phyloP scores from a whole-genome alignment of 2,888 invertebrate genomes.

The Ormyrus labotus region DNA sequence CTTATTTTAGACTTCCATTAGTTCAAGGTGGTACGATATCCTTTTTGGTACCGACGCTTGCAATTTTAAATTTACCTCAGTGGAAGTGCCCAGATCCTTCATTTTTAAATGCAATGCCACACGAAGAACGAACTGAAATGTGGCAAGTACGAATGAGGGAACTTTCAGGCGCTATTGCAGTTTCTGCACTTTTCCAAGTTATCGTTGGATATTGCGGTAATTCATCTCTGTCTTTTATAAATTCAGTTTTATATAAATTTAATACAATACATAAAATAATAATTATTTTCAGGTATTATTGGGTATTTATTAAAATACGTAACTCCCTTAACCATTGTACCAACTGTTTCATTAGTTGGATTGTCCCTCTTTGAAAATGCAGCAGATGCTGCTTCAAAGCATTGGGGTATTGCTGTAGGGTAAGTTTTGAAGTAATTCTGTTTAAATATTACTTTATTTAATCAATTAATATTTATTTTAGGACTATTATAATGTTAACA shows the following conservation, averaged over 20 bases:
- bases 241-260: neutral
- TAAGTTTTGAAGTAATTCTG: constrained; percentile 66
- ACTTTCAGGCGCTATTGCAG: constrained; percentile 89
- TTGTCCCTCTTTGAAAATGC: constrained; percentile 90
- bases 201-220: constrained; percentile 79
- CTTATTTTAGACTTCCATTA: constrained; percentile 79
- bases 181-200: constrained; percentile 86
- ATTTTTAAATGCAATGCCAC: constrained; percentile 78
- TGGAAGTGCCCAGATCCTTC: constrained; percentile 83
- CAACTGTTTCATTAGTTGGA: constrained; percentile 89
- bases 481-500: constrained; percentile 85
- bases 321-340: constrained; percentile 89
- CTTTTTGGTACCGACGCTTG: constrained; percentile 87
- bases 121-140: constrained; percentile 78
- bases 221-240: neutral
- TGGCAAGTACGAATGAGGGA: constrained; percentile 89
- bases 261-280: neutral
- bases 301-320: constrained; percentile 86
- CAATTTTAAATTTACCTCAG: constrained; percentile 83
- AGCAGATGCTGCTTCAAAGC: constrained; percentile 86
- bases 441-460: neutral
- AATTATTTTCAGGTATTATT: constrained; percentile 79
- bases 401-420: constrained; percentile 91
- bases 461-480: constrained; percentile 69
- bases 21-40: constrained; percentile 89